Evolutionary conservation across 2,888 invertebrate genomes (phyloP), one percentile per base, ranked within the genome.

Genomic region (Nomada fabriciana): DNA sequence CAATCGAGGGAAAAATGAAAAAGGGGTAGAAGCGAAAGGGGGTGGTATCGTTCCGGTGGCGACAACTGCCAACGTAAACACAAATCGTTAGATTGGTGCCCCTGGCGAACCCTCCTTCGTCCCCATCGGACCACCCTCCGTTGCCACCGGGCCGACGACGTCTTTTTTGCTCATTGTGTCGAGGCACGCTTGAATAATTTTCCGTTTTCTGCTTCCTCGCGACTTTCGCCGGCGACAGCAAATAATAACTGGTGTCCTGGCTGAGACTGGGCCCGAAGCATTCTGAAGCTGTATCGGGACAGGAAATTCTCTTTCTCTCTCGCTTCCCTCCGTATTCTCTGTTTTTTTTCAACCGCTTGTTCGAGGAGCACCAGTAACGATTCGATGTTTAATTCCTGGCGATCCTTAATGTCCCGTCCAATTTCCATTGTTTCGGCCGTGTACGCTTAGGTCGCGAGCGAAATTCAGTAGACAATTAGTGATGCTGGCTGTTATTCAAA

Each of bases 51-150:
- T 52, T 42, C 52, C 57, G 71, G 69, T 76, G 69, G 70, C 68
- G 65, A 69, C 79, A 76, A 67, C 83, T 76, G 86, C 74, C 80
- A 84, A 73, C 80, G 80, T 81, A 86, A 86, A 86, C 81, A 86
- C 84, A 80, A 86, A 82, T 86, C 86, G 84, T 86, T 86, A 84
- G 86, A 86, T 78, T 80, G 84, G 75, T 82, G 78, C 82, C 80
- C 76, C 82, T 86, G 85, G 81, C 82, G 71, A 63, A 71, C 76
- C 60, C 70, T 76, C 71, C 80, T 50, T 67, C 70, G 52, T 20
- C 67, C 20, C 72, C 71, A 63, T 76, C 80, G 70, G 61, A 50
- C 76, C 71, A 65, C 76, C 76, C 68, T 69, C 29, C 57, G 23
- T 11, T 52, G n/a, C 23, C 53, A 47, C 50, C 52, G 50, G 53